Evolutionary conservation across 2,888 invertebrate genomes (phyloP).

Genomic region (Bellardia pandia): DNA sequence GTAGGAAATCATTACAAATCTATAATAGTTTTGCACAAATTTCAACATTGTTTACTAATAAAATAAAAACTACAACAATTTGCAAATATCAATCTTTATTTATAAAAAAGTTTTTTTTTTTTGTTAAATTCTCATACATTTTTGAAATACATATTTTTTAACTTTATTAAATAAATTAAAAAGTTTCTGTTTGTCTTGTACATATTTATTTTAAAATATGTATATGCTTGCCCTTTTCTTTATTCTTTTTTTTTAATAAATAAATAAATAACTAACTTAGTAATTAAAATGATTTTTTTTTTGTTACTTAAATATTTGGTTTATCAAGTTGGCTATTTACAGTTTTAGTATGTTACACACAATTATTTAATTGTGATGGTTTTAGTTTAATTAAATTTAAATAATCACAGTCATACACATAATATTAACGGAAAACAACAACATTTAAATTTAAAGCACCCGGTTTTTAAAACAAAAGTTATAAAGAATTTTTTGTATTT

Average conservation of each 20-base stretch:
- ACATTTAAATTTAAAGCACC: background rate
- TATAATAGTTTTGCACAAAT: no score
- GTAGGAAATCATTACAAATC: no score
- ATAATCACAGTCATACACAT: slow-evolving; percentile 46
- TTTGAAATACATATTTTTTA: no score
- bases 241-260: background rate
- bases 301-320: slow-evolving; percentile 42
- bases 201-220: no score
- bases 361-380: background rate
- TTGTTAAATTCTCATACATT: no score
- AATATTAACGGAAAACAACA: background rate
- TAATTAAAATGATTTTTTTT: background rate
- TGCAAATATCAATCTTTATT: no score
- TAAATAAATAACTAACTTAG: slow-evolving; percentile 18
- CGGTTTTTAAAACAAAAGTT: background rate
- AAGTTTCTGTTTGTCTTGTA: background rate
- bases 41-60: no score
- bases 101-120: no score
- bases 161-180: no score
- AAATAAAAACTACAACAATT: no score
- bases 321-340: slow-evolving; percentile 47
- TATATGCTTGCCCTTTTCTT: background rate
- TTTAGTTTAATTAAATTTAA: slow-evolving; percentile 14
- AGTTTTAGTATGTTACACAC: background rate
- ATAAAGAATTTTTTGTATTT: background rate